A percentile compares a stretch with the other conserved stretches of the same genome.
phyloP scores from a whole-genome alignment of 1,140 invertebrate genomes.

The Anthonomus grandis region DNA sequence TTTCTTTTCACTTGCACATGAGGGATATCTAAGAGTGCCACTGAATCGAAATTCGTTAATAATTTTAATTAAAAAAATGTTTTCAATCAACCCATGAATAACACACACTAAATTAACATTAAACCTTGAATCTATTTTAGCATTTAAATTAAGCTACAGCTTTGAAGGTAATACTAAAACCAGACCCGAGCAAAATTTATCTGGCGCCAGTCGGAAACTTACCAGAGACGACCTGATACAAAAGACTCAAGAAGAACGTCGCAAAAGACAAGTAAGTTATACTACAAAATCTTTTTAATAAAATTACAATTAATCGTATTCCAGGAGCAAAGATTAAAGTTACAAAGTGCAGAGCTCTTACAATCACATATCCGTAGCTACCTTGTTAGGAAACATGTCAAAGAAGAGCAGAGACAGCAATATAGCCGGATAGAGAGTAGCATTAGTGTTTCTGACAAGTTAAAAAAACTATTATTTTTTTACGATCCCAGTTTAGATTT shows the following conservation, averaged over 20 bases:
- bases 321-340: slow-evolving; percentile 64
- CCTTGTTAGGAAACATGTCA: slow-evolving; percentile 62
- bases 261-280: slow-evolving; percentile 72
- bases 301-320: slow-evolving; percentile 14
- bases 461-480: slow-evolving; percentile 72
- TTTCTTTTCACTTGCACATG: no score
- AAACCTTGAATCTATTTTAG: slow-evolving; percentile 21
- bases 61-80: no score
- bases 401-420: slow-evolving; percentile 60
- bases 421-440: slow-evolving; percentile 62
- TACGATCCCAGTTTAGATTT: slow-evolving; percentile 67
- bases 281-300: not conserved
- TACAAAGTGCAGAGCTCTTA: slow-evolving; percentile 69
- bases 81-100: no score
- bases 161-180: slow-evolving; percentile 91
- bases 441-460: slow-evolving; percentile 54
- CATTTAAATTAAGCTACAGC: slow-evolving; percentile 62
- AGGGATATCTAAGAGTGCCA: no score
- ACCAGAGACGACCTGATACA: slow-evolving; percentile 73
- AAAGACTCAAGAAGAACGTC: slow-evolving; percentile 77
- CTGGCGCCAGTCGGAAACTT: slow-evolving; percentile 77
- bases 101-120: no score
- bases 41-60: no score
- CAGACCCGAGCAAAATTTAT: slow-evolving; percentile 84
- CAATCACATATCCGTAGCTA: slow-evolving; percentile 79